These are phyloP conservation scores for Hippocampus comes DNA, from an alignment of 2,113 vertebrate genomes.

Conservation along the genomic window DNA sequence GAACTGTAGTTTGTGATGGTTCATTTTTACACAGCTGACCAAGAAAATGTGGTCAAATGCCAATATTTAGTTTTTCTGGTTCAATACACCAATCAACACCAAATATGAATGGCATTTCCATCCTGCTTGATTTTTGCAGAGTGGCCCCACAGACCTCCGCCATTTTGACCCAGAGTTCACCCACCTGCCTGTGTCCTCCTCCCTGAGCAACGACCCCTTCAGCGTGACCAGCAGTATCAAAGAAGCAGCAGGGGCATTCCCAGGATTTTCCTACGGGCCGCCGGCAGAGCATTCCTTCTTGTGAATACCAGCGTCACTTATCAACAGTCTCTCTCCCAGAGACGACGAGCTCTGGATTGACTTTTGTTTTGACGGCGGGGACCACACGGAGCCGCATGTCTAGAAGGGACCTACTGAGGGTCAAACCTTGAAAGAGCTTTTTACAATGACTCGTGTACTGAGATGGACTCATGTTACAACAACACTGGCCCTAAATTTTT, in stretches of 20 bases:
- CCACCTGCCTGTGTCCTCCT: slow-evolving; percentile 73
- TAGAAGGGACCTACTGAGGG: slow-evolving; percentile 12
- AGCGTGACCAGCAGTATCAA: slow-evolving; percentile 69
- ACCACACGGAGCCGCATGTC: slow-evolving; percentile 8
- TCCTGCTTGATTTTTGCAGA: slow-evolving; percentile 45
- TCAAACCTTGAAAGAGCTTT: slow-evolving; percentile 18
- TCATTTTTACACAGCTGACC: no score
- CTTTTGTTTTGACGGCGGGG: slow-evolving; percentile 18
- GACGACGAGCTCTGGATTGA: slow-evolving; percentile 5
- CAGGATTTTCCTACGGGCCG: slow-evolving; percentile 77
- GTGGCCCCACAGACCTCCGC: slow-evolving; percentile 74
- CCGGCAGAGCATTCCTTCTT: slow-evolving; percentile 61
- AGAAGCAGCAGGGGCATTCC: slow-evolving; percentile 77
- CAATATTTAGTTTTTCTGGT: neutral
- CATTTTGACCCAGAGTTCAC: slow-evolving; percentile 81
- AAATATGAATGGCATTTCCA: neutral
- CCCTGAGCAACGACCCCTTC: slow-evolving; percentile 66
- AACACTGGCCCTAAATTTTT: slow-evolving; percentile 19
- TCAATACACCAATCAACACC: neutral
- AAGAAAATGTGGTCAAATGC: no score
- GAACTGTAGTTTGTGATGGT: no score
- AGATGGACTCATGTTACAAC: slow-evolving; percentile 25
- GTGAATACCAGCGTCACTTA: slow-evolving; percentile 38
- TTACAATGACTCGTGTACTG: slow-evolving; percentile 24
- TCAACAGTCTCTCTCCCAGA: neutral